Conservation (phyloP, 1,140 invertebrate species). For the Atta colombica region DNA sequence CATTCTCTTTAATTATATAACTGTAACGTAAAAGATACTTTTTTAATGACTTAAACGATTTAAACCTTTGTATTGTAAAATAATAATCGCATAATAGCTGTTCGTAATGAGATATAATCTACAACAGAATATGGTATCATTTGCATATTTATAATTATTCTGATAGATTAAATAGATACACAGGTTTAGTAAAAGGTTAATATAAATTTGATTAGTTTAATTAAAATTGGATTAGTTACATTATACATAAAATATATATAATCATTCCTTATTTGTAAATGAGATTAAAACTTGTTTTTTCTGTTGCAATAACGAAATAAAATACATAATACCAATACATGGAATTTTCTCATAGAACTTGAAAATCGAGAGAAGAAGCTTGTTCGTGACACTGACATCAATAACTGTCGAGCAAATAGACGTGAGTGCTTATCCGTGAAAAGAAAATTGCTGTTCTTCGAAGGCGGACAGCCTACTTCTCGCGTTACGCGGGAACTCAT, state of each 20-base stretch:
- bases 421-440: slow-evolving; percentile 57
- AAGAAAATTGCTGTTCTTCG: slow-evolving; percentile 67
- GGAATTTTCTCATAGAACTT: slow-evolving; percentile 5
- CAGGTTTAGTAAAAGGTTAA: neutral
- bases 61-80: neutral
- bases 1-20: neutral
- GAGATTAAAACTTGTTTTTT: slow-evolving; percentile 25
- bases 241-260: neutral
- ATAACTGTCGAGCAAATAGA: slow-evolving; percentile 71
- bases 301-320: neutral
- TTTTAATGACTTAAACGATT: neutral
- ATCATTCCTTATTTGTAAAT: slow-evolving; percentile 2
- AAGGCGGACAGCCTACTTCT: slow-evolving; percentile 23
- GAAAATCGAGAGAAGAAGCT: slow-evolving; percentile 47
- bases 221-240: slow-evolving; percentile 17
- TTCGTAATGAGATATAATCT: slow-evolving; percentile 22
- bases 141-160: slow-evolving; percentile 5
- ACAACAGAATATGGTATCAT: neutral
- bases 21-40: neutral
- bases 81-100: neutral
- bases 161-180: slow-evolving; percentile 4
- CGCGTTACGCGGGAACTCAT: neutral
- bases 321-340: neutral
- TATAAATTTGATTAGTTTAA: neutral
- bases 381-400: slow-evolving; percentile 77